Evolutionary conservation across 2,113 vertebrate genomes (phyloP), one percentile per base, ranked within the genome.

Genomic region (Apteryx owenii): DNA sequence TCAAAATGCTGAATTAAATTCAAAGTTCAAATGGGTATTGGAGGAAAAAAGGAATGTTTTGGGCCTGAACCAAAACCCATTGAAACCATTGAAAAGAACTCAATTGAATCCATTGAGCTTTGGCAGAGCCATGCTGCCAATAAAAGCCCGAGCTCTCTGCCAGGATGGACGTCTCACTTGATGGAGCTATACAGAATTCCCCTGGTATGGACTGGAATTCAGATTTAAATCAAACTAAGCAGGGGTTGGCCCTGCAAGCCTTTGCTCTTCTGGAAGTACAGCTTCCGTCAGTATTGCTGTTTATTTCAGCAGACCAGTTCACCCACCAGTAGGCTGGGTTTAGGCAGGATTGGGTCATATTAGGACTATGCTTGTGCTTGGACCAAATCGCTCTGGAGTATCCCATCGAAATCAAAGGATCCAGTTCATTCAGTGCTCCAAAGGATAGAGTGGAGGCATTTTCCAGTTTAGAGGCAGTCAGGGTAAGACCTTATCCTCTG

Each of bases 1-100:
- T 81, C 64, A 62, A 81, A 96, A 50, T 10, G 46, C 33, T 64
- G 60, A 81, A 58, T 58, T 69, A 81, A 93, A 93, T 48, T 86
- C 77, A 87, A 71, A 61, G 62, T 87, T 85, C 73, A 73, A 56
- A 79, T 77, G 28, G 56, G 48, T 68, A 68, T 36, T 60, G 70
- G 36, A 62, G n/a, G 73, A 73, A 73, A 38, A 19, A 78, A 71
- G 40, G 64, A 68, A 48, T 18, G 22, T 23, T 31, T 36, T 10
- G 46, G 44, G 73, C 28, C 60, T 62, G 56, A 85, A 38, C 19
- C 31, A 76, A 62, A 61, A 16, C 38, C 44, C 29, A 5, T 75
- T 13, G 42, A 66, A 84, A 44, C 20, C 26, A 36, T 0, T 29
- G 51, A 19, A 33, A 65, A 78, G 44, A 61, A 68, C 8, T 38